Percentiles rank a stretch among this genome's conserved stretches.
Conservation (phyloP, 2,888 invertebrate species). For the Drosophila nr. fundita region DNA sequence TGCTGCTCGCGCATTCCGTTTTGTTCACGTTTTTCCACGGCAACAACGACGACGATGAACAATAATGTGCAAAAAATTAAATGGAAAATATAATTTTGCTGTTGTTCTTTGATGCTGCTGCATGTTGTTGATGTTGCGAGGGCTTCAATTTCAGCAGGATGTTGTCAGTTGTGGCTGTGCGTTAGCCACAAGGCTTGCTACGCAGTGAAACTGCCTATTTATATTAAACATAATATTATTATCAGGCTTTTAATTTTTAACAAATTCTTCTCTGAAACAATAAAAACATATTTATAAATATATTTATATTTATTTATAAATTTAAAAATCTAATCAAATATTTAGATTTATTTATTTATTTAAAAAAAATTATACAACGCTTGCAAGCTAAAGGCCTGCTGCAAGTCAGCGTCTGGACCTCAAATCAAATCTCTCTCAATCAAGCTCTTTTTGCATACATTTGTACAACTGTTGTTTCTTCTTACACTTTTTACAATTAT, state of each 20-base stretch:
- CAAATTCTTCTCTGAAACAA: not conserved
- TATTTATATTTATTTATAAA: too few relatives aligned
- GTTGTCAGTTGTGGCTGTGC: conserved; percentile 27
- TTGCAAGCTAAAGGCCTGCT: not conserved
- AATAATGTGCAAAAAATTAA: conserved; percentile 52
- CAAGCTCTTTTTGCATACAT: not conserved
- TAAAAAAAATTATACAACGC: not conserved
- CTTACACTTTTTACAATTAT: conserved; percentile 35
- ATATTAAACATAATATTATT: not conserved
- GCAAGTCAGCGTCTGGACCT: not conserved
- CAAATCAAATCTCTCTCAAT: not conserved
- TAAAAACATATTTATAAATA: not conserved
- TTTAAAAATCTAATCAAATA: not conserved
- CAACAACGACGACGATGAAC: conserved; percentile 21
- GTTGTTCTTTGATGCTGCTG: conserved; percentile 6
- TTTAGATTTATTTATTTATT: not conserved
- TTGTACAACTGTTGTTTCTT: conserved; percentile 4
- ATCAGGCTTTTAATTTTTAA: not conserved
- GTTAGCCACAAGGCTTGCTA: not conserved
- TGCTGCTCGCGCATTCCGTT: conserved; percentile 40
- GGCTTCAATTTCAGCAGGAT: conserved; percentile 36
- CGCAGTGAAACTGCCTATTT: not conserved
- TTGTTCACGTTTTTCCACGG: conserved; percentile 37
- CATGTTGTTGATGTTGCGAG: conserved; percentile 8
- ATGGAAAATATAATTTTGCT: conserved; percentile 44